Conservation (phyloP, 2,797 vertebrate species). For the Dendrocincla tyrannina region DNA sequence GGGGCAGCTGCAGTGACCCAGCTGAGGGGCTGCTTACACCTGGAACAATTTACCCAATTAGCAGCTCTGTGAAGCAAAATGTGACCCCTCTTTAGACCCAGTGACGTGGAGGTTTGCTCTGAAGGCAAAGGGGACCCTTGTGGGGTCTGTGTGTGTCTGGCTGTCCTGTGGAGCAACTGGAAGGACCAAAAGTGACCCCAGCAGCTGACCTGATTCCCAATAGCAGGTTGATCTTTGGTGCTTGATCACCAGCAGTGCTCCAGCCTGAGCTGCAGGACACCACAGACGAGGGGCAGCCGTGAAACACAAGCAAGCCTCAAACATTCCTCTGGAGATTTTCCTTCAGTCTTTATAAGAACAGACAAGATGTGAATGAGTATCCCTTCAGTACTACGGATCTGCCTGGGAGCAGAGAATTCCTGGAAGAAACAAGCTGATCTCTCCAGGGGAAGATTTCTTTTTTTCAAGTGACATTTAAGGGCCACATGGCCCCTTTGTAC, state of each 20-base stretch:
- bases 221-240: background rate
- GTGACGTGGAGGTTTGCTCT: accelerated
- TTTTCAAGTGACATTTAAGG: background rate
- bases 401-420: background rate
- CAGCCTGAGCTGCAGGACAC: background rate
- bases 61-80: background rate
- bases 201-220: slow-evolving; percentile 23
- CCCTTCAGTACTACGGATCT: background rate
- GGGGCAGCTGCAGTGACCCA: background rate
- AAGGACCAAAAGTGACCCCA: background rate
- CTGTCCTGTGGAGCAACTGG: background rate
- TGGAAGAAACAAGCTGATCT: background rate
- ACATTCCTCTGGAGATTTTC: background rate
- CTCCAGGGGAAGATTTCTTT: background rate
- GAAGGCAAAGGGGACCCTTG: background rate
- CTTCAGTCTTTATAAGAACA: background rate
- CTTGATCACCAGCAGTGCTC: background rate
- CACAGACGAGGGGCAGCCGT: background rate
- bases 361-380: background rate
- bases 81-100: background rate
- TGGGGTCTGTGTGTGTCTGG: background rate
- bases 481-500: background rate
- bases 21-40: background rate
- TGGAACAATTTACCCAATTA: background rate
- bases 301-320: background rate